Conservation (phyloP, 2,888 invertebrate genomes). For the Nomada goodeniana region DNA sequence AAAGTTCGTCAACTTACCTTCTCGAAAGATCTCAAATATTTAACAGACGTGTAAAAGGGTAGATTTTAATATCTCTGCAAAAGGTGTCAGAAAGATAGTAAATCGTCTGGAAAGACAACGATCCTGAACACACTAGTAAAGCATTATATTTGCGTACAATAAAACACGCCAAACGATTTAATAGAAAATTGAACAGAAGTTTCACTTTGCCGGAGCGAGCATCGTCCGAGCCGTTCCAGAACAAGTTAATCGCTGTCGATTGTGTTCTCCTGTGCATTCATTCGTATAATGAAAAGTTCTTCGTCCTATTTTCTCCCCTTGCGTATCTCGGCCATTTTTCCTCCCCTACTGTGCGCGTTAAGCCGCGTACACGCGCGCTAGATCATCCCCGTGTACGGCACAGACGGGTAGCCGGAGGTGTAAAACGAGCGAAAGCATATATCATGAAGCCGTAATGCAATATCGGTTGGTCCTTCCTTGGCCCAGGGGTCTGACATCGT, state of each 20-base stretch:
- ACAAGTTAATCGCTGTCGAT: background rate
- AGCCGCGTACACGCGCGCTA: constrained; percentile 11
- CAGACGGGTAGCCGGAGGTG: constrained; percentile 65
- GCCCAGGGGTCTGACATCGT: constrained; percentile 66
- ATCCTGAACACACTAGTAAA: too few species aligned
- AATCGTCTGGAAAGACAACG: too few species aligned
- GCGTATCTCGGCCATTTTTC: constrained; percentile 7
- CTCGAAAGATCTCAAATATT: too few species aligned
- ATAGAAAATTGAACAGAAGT: too few species aligned
- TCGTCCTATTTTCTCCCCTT: background rate
- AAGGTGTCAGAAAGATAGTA: too few species aligned
- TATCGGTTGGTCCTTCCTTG: constrained; percentile 69
- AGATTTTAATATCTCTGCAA: too few species aligned
- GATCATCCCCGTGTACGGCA: background rate
- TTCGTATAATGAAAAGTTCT: background rate
- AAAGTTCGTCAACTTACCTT: too few species aligned
- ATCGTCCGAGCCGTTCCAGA: background rate
- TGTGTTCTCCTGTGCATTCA: too few species aligned
- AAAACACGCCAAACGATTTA: background rate
- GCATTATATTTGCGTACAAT: background rate
- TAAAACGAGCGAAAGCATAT: constrained; percentile 77
- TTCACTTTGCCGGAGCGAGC: too few species aligned
- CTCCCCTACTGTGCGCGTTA: constrained; percentile 9
- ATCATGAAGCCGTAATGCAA: constrained; percentile 77
- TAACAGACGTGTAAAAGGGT: too few species aligned